Evolutionary conservation across 2,113 vertebrate genomes (phyloP).

Genomic region (Nerophis ophidion): DNA sequence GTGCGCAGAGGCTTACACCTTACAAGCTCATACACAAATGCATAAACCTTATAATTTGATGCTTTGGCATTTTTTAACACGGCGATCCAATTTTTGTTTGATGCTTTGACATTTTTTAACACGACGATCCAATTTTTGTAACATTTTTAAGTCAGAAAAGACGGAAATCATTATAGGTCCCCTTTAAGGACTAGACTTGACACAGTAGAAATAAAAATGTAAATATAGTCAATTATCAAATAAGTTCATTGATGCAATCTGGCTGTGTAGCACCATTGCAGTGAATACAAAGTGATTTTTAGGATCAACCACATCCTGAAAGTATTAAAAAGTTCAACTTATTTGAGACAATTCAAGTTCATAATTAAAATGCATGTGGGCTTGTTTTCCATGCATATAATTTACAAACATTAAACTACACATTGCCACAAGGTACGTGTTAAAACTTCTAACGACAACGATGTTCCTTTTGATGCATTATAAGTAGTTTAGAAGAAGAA

Average conservation of each 20-base stretch:
- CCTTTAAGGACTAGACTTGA: too few species aligned
- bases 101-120: too few species aligned
- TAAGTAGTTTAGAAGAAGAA: neutral
- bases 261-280: neutral
- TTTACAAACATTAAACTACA: neutral
- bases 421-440: neutral
- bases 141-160: too few species aligned
- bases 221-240: neutral
- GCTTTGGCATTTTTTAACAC: too few species aligned
- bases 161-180: too few species aligned
- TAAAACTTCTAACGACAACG: neutral
- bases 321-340: neutral
- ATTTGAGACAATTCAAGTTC: neutral
- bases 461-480: neutral
- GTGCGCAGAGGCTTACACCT: too few species aligned
- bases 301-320: neutral
- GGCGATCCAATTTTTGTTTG: too few species aligned
- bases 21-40: too few species aligned
- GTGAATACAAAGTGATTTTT: neutral
- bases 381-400: neutral
- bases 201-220: neutral
- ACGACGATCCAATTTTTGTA: too few species aligned
- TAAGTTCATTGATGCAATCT: neutral
- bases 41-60: too few species aligned
- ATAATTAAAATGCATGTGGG: neutral